Conservation (phyloP, 2,888 invertebrate genomes). For the Drosophila neonasuta region DNA sequence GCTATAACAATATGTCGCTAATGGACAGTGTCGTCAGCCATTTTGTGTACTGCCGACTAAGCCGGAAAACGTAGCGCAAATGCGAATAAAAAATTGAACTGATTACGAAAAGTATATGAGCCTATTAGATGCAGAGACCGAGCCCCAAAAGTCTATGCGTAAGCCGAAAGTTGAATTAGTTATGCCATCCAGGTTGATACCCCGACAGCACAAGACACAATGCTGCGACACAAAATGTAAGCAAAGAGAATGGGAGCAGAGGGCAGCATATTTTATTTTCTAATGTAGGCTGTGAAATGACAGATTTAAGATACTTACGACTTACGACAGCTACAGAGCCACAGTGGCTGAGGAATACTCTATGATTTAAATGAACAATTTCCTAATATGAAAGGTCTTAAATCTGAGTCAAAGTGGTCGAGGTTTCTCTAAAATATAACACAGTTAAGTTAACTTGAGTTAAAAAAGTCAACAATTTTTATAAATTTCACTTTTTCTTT, state of each 20-base stretch:
- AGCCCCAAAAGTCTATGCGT: constrained; percentile 24
- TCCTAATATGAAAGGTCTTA: no score
- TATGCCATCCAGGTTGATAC: constrained; percentile 47
- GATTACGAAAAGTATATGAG: constrained; percentile 65
- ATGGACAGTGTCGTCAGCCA: constrained; percentile 52
- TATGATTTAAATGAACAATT: background rate
- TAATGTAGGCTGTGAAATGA: constrained; percentile 54
- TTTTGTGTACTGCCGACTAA: constrained; percentile 51
- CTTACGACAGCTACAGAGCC: background rate
- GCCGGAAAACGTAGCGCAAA: constrained; percentile 56
- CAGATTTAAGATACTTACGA: constrained; percentile 50
- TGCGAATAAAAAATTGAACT: constrained; percentile 72
- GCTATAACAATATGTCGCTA: constrained; percentile 60
- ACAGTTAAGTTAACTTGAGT: no score
- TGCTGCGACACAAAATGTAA: constrained; percentile 42
- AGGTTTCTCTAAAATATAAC: no score
- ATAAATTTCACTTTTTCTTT: no score
- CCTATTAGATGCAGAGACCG: constrained; percentile 66
- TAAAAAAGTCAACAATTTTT: no score
- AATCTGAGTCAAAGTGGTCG: no score
- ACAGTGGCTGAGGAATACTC: constrained; percentile 18
- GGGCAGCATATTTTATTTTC: constrained; percentile 71
- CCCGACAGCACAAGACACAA: constrained; percentile 39
- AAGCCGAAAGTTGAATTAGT: constrained; percentile 53
- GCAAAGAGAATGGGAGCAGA: constrained; percentile 20